Conservation (phyloP, 2,888 invertebrate species). For the Tetragnatha montana region DNA sequence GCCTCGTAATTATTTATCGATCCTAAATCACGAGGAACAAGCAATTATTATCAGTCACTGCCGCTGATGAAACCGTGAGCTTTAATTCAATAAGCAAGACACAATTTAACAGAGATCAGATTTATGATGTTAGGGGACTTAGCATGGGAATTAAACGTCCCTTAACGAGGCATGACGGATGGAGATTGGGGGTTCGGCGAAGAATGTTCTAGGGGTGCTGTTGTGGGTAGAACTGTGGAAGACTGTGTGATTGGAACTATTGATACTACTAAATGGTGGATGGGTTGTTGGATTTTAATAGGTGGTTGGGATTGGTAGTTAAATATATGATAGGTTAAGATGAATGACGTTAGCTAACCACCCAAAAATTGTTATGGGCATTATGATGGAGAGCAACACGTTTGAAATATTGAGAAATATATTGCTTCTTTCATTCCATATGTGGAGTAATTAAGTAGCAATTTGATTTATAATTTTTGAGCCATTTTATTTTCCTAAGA, state of each 20-base stretch:
- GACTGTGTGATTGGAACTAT: neutral
- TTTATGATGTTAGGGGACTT: slow-evolving; percentile 45
- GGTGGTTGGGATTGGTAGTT: too few species aligned
- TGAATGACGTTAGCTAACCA: neutral
- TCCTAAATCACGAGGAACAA: slow-evolving; percentile 46
- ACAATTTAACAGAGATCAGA: slow-evolving; percentile 41
- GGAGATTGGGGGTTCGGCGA: neutral
- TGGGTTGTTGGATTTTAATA: too few species aligned
- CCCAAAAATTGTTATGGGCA: neutral
- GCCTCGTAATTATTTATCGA: slow-evolving; percentile 58
- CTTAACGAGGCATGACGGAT: slow-evolving; percentile 8
- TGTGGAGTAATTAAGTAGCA: too few species aligned
- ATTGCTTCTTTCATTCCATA: too few species aligned
- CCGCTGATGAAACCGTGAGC: slow-evolving; percentile 30
- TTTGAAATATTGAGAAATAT: too few species aligned
- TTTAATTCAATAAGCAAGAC: slow-evolving; percentile 40
- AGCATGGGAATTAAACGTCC: slow-evolving; percentile 33
- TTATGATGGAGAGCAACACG: too few species aligned
- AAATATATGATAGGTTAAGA: neutral
- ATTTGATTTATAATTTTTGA: too few species aligned
- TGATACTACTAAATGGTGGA: neutral
- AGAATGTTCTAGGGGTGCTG: neutral
- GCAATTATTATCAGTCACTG: slow-evolving; percentile 56
- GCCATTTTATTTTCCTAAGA: too few species aligned
- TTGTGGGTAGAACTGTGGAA: neutral